These are phyloP conservation scores for Mesitornis unicolor DNA, from an alignment of 2,113 vertebrate genomes.

Conservation along the genomic window DNA sequence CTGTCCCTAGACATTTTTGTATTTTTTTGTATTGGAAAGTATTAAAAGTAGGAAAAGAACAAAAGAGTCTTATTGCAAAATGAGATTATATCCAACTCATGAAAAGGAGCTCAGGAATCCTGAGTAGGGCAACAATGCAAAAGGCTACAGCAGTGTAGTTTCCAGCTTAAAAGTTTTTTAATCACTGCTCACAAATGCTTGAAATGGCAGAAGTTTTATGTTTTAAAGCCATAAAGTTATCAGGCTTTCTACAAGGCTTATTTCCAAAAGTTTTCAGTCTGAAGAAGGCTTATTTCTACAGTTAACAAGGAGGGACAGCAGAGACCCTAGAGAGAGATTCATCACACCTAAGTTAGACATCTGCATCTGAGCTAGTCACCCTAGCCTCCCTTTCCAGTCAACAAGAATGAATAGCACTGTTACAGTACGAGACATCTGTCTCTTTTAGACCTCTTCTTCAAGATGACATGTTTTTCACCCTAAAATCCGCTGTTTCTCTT, in stretches of 20 bases:
- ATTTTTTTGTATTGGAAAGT: background rate
- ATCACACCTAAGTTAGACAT: conserved; percentile 23
- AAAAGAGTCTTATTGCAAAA: background rate
- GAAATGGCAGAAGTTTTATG: background rate
- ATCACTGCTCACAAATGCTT: background rate
- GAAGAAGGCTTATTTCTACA: background rate
- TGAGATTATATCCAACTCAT: background rate
- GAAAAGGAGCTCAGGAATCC: background rate
- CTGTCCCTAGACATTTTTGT: background rate
- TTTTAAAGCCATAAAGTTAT: background rate
- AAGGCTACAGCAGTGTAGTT: background rate
- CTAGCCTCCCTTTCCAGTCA: conserved; percentile 7
- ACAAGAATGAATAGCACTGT: background rate
- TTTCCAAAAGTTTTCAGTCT: background rate
- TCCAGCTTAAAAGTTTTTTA: background rate
- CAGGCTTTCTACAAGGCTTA: background rate
- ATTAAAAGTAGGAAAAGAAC: background rate
- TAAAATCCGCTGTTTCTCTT: background rate
- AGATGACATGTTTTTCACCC: background rate
- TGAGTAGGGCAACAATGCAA: background rate
- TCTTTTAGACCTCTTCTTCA: background rate
- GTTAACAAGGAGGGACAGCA: conserved; percentile 13
- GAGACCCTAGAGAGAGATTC: background rate
- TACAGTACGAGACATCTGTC: background rate
- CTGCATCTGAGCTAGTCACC: conserved; percentile 14